phyloP scores from a whole-genome alignment of 2,797 vertebrate species.

The Diglossa cyanea region DNA sequence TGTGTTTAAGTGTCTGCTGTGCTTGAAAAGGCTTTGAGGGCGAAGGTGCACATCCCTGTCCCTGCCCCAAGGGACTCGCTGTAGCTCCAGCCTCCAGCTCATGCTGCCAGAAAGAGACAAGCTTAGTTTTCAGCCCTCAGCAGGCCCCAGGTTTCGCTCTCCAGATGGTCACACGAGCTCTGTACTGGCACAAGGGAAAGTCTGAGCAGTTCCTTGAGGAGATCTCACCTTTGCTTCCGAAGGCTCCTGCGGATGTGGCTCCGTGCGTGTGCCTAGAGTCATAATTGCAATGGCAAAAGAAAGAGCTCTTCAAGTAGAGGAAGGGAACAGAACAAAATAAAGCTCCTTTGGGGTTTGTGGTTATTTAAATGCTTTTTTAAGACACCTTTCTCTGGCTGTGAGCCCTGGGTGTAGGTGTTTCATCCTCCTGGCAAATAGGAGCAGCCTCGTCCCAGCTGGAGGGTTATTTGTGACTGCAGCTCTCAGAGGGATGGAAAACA shows the following conservation, averaged over 20 bases:
- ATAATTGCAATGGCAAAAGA: not conserved
- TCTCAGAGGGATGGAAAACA: not conserved
- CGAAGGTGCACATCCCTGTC: not conserved
- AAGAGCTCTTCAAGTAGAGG: not conserved
- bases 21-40: not conserved
- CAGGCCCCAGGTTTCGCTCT: not conserved
- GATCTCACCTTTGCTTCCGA: not conserved
- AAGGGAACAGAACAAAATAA: not conserved
- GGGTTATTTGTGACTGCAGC: not conserved
- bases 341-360: not conserved
- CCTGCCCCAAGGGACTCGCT: not conserved
- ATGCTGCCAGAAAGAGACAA: not conserved
- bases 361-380: not conserved
- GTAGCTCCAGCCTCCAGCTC: not conserved
- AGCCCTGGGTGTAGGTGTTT: not conserved
- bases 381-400: not conserved
- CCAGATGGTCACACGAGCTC: not conserved
- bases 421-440: not conserved
- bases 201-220: not conserved
- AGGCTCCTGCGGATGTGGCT: fast-evolving
- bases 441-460: not conserved
- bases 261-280: not conserved
- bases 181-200: not conserved
- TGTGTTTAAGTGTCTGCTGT: not conserved
- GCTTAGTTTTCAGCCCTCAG: not conserved